Evolutionary conservation across 2,888 invertebrate species (phyloP), one percentile per base, ranked within the genome.

Genomic region (Cactoblastis cactorum): DNA sequence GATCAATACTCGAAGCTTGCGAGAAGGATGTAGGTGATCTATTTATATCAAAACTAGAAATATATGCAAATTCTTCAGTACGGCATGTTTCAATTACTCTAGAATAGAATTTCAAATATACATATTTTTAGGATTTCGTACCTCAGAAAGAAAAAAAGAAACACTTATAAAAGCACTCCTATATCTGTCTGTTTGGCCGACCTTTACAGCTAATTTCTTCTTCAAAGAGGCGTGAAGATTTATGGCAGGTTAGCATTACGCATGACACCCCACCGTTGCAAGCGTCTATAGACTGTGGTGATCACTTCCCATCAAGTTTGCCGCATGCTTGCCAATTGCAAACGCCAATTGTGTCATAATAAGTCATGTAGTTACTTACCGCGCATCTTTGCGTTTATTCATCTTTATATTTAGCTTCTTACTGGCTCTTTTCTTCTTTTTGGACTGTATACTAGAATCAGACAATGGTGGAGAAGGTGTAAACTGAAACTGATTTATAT

Each of bases 401-500:
- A 63, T 60, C 50, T 60, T 67, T 50, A 66, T 72, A 14, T 58
- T 60, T 11, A 63, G 60, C 50, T 60, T 67, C 58, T 69, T 67
- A 32, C 59, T 55, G 11, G 48, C 51, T 54, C 66, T 69, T 50
- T 69, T 68, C 57, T 71, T 79, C 45, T 68, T 74, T 0, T 64
- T 59, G 1, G 65, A 53, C 48, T 60, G 57, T 33, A 64, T 55
- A 56, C 78, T 83, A 4, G 77, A 75, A 37, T 75, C 75, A 18
- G 87, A 86, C 53, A 74, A 58, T 0, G 78, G 77, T 14, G 84
- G 84, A 12, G 83, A 80, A 4, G 79, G 71, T 34, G 59, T 67
- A 58, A 83, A 83, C 52, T 80, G 83, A 57, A 83, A 81, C 56
- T 71, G 70, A 50, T 87, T 83, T 22, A 87, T 77, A 62, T 81